phyloP scores from a whole-genome alignment of 1,140 invertebrate genomes.

The Drosophila pachea region DNA sequence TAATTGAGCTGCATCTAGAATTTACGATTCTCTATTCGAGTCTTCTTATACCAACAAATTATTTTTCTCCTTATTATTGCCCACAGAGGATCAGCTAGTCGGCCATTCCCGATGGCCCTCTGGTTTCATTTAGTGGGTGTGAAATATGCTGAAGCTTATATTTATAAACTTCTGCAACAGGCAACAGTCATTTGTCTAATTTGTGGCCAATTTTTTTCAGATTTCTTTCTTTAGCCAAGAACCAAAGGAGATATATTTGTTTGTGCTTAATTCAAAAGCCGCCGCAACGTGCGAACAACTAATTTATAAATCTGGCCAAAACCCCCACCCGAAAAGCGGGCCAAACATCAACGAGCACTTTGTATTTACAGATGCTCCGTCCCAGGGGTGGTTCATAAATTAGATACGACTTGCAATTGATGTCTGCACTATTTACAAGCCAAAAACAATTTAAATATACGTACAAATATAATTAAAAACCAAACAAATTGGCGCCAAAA shows the following conservation, averaged over 20 bases:
- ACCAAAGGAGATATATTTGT: conserved; percentile 4
- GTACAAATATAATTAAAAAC: conserved; percentile 59
- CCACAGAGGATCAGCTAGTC: background rate
- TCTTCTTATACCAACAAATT: no score
- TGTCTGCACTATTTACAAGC: conserved; percentile 66
- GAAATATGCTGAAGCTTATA: conserved; percentile 68
- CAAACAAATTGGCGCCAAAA: conserved; percentile 60
- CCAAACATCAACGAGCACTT: conserved; percentile 28
- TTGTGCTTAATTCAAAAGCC: conserved; percentile 21
- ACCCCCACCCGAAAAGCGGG: background rate
- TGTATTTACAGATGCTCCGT: conserved; percentile 9
- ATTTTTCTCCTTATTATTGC: no score
- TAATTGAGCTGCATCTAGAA: no score
- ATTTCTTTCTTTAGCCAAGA: background rate
- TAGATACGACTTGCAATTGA: conserved; percentile 59
- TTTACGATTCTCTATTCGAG: no score
- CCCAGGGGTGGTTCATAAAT: conserved; percentile 44
- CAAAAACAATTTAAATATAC: conserved; percentile 27
- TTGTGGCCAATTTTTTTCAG: conserved; percentile 36
- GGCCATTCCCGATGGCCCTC: background rate
- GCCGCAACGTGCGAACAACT: conserved; percentile 7
- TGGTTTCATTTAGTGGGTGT: conserved; percentile 62
- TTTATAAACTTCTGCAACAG: conserved; percentile 70
- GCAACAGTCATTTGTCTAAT: conserved; percentile 66
- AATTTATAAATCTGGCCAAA: conserved; percentile 27